A percentile compares a stretch with the other conserved stretches of the same genome.
Conservation (phyloP, 1,140 invertebrate genomes). For the Pogonomyrmex californicus region DNA sequence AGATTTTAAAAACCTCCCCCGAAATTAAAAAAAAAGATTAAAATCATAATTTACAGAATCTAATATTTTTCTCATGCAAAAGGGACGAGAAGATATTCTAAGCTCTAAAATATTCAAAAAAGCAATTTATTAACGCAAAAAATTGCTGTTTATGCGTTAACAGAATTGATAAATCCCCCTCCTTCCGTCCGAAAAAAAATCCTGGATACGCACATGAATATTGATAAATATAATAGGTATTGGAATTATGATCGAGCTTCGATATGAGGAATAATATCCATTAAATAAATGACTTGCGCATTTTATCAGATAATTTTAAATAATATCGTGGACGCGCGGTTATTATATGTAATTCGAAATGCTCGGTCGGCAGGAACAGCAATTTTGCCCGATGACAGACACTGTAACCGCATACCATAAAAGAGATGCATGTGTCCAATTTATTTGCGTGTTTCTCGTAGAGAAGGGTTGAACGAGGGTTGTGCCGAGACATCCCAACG, state of each 20-base stretch:
- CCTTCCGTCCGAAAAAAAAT: too few relatives aligned
- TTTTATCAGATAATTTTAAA: neutral
- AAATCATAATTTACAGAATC: too few relatives aligned
- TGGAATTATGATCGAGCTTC: neutral
- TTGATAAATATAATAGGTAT: too few relatives aligned
- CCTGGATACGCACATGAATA: too few relatives aligned
- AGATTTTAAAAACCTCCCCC: too few relatives aligned
- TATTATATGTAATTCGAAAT: conserved; percentile 18
- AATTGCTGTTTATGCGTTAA: too few relatives aligned
- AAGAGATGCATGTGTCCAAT: conserved; percentile 30
- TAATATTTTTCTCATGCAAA: too few relatives aligned
- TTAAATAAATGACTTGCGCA: neutral
- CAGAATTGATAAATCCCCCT: too few relatives aligned
- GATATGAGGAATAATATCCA: neutral
- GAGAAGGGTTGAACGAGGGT: neutral
- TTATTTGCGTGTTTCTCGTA: conserved; percentile 41
- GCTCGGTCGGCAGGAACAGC: neutral
- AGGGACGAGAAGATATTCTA: too few relatives aligned
- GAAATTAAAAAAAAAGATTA: too few relatives aligned
- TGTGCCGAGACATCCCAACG: neutral
- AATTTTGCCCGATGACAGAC: conserved; percentile 13
- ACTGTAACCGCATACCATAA: neutral
- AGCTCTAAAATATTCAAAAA: too few relatives aligned
- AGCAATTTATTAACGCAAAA: too few relatives aligned
- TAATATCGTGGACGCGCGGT: neutral